A percentile compares a stretch with the other conserved stretches of the same genome.
Conservation (phyloP, 2,113 vertebrate species). For the Toxostoma redivivum region DNA sequence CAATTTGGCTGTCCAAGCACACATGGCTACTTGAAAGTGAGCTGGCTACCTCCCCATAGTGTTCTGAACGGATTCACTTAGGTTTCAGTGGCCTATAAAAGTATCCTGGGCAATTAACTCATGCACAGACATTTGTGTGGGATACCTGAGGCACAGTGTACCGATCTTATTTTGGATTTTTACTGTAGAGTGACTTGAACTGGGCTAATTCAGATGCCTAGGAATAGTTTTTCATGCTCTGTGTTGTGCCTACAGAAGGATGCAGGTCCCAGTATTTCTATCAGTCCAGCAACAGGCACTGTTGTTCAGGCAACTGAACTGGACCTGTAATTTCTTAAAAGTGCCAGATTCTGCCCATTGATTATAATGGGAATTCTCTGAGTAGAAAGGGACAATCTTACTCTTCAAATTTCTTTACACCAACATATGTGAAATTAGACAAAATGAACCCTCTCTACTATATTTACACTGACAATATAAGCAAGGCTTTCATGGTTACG, state of each 20-base stretch:
- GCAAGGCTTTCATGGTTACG: background rate
- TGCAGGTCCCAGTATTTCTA: background rate
- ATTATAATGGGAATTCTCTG: background rate
- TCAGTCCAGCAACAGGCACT: background rate
- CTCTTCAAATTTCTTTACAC: background rate
- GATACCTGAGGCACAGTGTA: background rate
- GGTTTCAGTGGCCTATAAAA: background rate
- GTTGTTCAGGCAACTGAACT: background rate
- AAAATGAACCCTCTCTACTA: background rate
- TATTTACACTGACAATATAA: background rate
- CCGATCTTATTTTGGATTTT: background rate
- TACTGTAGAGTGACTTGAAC: background rate
- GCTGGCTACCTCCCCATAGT: background rate
- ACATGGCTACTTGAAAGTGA: background rate
- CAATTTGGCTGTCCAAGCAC: background rate
- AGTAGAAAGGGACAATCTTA: background rate
- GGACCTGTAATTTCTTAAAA: background rate
- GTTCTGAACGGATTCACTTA: background rate
- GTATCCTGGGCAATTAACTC: background rate
- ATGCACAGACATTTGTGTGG: background rate
- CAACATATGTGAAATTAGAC: background rate
- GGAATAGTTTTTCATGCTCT: background rate
- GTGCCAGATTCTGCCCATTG: background rate
- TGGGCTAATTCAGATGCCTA: background rate
- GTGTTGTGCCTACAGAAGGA: accelerated